Evolutionary conservation across 1,140 invertebrate species (phyloP).

Genomic region (Pseudomyrmex sp.): DNA sequence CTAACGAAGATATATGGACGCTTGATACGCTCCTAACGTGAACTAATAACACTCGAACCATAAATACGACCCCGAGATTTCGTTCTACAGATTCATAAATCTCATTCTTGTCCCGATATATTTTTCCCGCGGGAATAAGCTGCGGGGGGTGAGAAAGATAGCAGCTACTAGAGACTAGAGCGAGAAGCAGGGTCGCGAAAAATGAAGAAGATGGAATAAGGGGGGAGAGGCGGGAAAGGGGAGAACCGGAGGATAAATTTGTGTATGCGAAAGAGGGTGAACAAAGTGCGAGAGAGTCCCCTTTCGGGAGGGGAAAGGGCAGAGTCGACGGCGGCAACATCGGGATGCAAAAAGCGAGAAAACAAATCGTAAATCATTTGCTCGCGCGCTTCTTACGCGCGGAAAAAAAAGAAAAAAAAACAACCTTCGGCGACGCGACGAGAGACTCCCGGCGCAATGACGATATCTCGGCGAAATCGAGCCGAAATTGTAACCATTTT

Average conservation of each 20-base stretch:
- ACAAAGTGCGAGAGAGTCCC: slow-evolving; percentile 4
- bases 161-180: slow-evolving; percentile 13
- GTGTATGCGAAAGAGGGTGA: not conserved
- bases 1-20: slow-evolving; percentile 44
- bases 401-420: slow-evolving; percentile 22
- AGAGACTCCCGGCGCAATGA: slow-evolving; percentile 1
- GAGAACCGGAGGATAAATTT: not conserved
- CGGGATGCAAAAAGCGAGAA: slow-evolving; percentile 54
- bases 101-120: slow-evolving; percentile 58
- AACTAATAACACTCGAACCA: slow-evolving; percentile 59
- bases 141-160: slow-evolving; percentile 27
- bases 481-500: slow-evolving; percentile 47
- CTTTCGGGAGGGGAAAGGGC: not conserved
- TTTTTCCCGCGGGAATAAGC: slow-evolving; percentile 55
- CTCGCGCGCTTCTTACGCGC: slow-evolving; percentile 34
- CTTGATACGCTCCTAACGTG: slow-evolving; percentile 55
- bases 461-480: slow-evolving; percentile 35
- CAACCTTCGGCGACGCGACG: slow-evolving; percentile 21
- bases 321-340: slow-evolving; percentile 39
- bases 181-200: slow-evolving; percentile 36
- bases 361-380: slow-evolving; percentile 62
- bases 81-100: slow-evolving; percentile 57
- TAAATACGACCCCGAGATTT: slow-evolving; percentile 51
- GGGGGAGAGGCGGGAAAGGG: not conserved
- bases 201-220: slow-evolving; percentile 42